phyloP scores from a whole-genome alignment of 2,888 invertebrate genomes.

The Aricia artaxerxes region DNA sequence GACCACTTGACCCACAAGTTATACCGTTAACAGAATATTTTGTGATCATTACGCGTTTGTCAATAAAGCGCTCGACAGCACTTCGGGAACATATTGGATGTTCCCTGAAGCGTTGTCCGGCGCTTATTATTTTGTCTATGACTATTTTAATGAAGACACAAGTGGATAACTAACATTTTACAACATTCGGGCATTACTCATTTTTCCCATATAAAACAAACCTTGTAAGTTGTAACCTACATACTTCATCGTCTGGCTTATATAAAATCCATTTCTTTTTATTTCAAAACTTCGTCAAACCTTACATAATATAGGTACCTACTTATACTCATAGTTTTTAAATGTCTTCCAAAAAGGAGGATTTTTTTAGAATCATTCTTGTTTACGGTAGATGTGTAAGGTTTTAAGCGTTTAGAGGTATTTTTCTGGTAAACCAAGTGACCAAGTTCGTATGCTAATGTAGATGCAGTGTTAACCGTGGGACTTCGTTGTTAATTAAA shows the following conservation, averaged over 20 bases:
- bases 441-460: not conserved
- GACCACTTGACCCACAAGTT: conserved; percentile 16
- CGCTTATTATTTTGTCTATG: not conserved
- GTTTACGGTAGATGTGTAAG: not conserved
- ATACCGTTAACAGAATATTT: conserved; percentile 15
- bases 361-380: not conserved
- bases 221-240: too few relatives aligned
- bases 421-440: not conserved
- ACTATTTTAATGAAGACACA: too few relatives aligned
- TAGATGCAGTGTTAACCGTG: not conserved
- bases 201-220: too few relatives aligned
- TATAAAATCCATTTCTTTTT: too few relatives aligned
- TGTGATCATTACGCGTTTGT: not conserved
- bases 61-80: not conserved
- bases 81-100: not conserved
- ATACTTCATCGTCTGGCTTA: too few relatives aligned
- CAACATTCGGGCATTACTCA: too few relatives aligned
- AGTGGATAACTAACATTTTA: too few relatives aligned
- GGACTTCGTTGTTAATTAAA: conserved; percentile 9
- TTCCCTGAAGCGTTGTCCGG: not conserved
- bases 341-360: too few relatives aligned
- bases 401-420: not conserved
- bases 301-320: too few relatives aligned
- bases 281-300: too few relatives aligned
- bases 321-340: too few relatives aligned